These are phyloP conservation scores for Leucozona laternaria DNA, from an alignment of 2,888 invertebrate genomes.

Conservation along the genomic window DNA sequence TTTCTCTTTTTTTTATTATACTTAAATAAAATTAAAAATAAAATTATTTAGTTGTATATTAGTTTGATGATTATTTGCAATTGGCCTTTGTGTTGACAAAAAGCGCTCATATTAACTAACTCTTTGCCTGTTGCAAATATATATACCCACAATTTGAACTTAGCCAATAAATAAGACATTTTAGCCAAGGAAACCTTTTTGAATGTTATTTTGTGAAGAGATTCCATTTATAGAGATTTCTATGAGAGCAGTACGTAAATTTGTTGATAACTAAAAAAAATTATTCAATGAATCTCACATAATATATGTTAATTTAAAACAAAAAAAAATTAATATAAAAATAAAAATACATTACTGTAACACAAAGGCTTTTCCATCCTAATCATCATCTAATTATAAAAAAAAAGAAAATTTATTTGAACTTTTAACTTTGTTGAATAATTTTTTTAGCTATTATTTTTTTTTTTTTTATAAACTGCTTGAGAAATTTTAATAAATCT, in stretches of 20 bases:
- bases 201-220: constrained; percentile 80
- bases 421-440: constrained; percentile 77
- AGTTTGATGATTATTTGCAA: constrained; percentile 84
- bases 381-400: constrained; percentile 83
- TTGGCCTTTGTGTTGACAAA: constrained; percentile 84
- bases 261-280: constrained; percentile 65
- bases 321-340: constrained; percentile 55
- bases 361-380: constrained; percentile 84
- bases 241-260: constrained; percentile 73
- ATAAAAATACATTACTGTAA: constrained; percentile 76
- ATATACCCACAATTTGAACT: constrained; percentile 56
- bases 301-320: constrained; percentile 57
- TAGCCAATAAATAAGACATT: constrained; percentile 35
- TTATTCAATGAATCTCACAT: constrained; percentile 73
- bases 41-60: constrained; percentile 77
- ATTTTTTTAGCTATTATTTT: constrained; percentile 54
- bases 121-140: constrained; percentile 78
- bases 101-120: constrained; percentile 81
- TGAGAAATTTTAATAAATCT: constrained; percentile 80
- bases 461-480: constrained; percentile 77
- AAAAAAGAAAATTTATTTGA: constrained; percentile 76
- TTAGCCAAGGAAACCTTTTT: constrained; percentile 68
- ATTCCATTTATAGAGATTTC: constrained; percentile 77
- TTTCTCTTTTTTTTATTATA: background rate
- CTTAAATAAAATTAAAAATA: constrained; percentile 12